Evolutionary conservation across 2,113 vertebrate genomes (phyloP).

Genomic region (Empidonax alnorum): DNA sequence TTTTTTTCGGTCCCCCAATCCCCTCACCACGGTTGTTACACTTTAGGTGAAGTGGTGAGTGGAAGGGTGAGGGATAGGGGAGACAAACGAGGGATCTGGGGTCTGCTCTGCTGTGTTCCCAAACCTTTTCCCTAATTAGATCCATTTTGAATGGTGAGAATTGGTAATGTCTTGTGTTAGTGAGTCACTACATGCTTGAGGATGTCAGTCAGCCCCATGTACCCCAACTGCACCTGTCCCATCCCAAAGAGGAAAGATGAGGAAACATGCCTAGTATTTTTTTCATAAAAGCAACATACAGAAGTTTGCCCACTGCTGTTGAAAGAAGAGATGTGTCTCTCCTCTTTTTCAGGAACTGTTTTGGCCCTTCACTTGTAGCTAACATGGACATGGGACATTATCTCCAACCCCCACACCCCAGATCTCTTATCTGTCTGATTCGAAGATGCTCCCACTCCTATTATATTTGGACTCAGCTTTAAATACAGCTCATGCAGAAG

Average conservation of each 20-base stretch:
- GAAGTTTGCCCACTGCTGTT: background rate
- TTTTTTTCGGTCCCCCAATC: background rate
- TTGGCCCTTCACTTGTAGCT: background rate
- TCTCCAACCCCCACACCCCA: background rate
- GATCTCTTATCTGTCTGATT: background rate
- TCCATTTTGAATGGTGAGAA: background rate
- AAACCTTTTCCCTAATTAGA: background rate
- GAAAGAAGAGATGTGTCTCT: background rate
- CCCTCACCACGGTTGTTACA: background rate
- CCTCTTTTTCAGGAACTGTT: background rate
- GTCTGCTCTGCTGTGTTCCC: background rate
- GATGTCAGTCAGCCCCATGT: background rate
- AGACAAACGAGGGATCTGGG: fast-evolving
- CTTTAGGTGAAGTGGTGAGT: background rate
- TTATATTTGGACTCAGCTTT: background rate
- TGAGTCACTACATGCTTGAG: background rate
- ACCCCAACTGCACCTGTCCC: background rate
- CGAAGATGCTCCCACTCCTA: fast-evolving
- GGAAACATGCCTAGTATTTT: background rate
- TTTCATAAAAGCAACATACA: background rate
- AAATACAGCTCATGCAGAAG: background rate
- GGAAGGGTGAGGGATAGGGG: background rate
- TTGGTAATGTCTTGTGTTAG: background rate
- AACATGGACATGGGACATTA: fast-evolving
- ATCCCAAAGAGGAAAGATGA: background rate